Conservation (phyloP, 1,140 invertebrate species). For the Meteorus sp. region DNA sequence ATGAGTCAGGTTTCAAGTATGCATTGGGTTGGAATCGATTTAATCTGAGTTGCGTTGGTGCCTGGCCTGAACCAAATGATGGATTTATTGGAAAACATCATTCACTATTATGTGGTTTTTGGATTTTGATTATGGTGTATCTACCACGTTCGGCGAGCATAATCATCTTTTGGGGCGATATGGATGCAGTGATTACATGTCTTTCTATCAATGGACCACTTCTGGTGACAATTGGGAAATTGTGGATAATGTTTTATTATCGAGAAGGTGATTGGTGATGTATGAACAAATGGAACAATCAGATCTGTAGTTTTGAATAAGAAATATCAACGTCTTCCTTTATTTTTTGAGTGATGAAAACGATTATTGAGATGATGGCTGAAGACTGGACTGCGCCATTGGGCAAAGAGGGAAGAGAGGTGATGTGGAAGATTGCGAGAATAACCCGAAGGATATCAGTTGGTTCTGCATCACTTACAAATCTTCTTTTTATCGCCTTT, state of each 20-base stretch:
- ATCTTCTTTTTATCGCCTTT: constrained; percentile 15
- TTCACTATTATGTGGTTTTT: constrained; percentile 9
- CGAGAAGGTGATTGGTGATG: constrained; percentile 17
- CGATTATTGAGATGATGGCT: constrained; percentile 8
- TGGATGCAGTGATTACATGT: constrained; percentile 16
- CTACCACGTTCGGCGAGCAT: constrained; percentile 23
- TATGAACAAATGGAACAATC: too few relatives aligned
- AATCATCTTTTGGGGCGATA: constrained; percentile 11
- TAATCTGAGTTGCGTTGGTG: constrained; percentile 13
- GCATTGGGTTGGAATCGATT: constrained; percentile 21
- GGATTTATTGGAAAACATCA: not conserved
- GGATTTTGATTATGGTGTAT: constrained; percentile 9
- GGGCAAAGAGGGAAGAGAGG: constrained; percentile 8
- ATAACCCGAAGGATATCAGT: constrained; percentile 20
- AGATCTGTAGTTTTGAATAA: not conserved
- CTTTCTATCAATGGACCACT: constrained; percentile 22
- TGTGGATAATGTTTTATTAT: constrained; percentile 15
- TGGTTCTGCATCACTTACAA: constrained; percentile 12
- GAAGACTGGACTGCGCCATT: constrained; percentile 19
- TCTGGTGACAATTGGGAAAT: constrained; percentile 20
- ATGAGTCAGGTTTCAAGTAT: constrained; percentile 17
- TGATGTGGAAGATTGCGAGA: constrained; percentile 23
- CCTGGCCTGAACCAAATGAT: constrained; percentile 14
- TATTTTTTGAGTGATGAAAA: constrained; percentile 13
- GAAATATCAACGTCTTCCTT: not conserved